Conservation (phyloP, 1,140 invertebrate species). For the Drosophila parabipectinata region DNA sequence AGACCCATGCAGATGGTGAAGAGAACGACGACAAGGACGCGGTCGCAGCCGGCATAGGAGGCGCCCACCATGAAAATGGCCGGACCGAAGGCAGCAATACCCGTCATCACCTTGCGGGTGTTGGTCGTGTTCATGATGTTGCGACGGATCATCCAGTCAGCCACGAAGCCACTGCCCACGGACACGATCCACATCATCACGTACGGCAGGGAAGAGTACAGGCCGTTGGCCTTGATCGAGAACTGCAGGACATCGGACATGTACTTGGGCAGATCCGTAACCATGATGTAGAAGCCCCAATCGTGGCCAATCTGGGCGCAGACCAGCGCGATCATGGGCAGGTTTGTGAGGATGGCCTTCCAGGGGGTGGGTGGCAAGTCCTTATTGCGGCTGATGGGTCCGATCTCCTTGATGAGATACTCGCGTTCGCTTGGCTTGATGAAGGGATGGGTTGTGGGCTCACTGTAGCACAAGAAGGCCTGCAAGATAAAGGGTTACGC, state of each 20-base stretch:
- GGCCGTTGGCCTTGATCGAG: slow-evolving; percentile 90
- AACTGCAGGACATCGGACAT: slow-evolving; percentile 94
- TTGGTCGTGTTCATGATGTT: slow-evolving; percentile 86
- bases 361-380: slow-evolving; percentile 88
- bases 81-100: slow-evolving; percentile 88
- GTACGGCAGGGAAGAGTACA: slow-evolving; percentile 89
- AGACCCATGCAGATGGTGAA: slow-evolving; percentile 90
- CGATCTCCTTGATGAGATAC: slow-evolving; percentile 89
- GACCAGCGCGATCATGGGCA: slow-evolving; percentile 90
- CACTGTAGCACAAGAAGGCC: slow-evolving; percentile 89
- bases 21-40: slow-evolving; percentile 86
- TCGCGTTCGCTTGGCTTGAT: slow-evolving; percentile 92
- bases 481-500: slow-evolving; percentile 33
- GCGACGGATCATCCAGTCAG: slow-evolving; percentile 88
- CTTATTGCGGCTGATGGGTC: slow-evolving; percentile 84
- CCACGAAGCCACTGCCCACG: slow-evolving; percentile 87
- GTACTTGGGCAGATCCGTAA: slow-evolving; percentile 96
- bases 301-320: slow-evolving; percentile 92
- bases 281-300: slow-evolving; percentile 97
- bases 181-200: slow-evolving; percentile 90
- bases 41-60: slow-evolving; percentile 91
- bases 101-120: slow-evolving; percentile 90
- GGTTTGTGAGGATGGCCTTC: slow-evolving; percentile 90
- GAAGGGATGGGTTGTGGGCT: slow-evolving; percentile 92
- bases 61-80: slow-evolving; percentile 92